Conservation (phyloP, 2,888 invertebrate genomes). For the Tanytarsus gracilentus region DNA sequence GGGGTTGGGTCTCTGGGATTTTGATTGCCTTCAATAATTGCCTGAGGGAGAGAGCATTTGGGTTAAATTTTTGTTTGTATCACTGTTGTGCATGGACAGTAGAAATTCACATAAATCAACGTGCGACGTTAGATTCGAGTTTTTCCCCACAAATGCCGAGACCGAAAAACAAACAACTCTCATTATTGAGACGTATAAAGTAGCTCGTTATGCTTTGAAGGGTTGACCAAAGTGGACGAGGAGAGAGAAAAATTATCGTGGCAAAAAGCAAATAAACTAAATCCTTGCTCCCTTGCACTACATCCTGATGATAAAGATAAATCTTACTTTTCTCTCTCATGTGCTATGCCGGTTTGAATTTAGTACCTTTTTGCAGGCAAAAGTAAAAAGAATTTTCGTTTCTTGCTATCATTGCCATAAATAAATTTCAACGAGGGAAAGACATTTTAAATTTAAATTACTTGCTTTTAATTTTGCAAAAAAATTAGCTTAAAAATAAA, state of each 20-base stretch:
- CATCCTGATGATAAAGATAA: no score
- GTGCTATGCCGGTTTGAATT: no score
- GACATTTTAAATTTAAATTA: no score
- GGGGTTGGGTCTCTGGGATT: constrained; percentile 10
- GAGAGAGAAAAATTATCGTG: not conserved
- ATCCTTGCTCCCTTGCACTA: not conserved
- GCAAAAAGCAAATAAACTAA: constrained; percentile 12
- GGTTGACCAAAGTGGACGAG: not conserved
- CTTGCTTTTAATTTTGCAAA: no score
- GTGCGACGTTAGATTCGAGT: not conserved
- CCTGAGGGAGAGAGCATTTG: not conserved
- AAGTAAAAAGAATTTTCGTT: no score
- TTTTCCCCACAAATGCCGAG: not conserved
- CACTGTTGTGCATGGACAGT: not conserved
- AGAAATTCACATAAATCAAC: constrained; percentile 11
- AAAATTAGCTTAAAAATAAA: no score
- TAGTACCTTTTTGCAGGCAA: no score
- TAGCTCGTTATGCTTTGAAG: not conserved
- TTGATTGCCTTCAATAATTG: constrained; percentile 9
- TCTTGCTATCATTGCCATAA: no score
- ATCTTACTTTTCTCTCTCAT: no score
- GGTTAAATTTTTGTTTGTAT: not conserved
- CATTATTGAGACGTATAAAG: not conserved
- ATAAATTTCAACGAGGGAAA: no score
- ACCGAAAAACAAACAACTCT: constrained; percentile 8